A percentile compares a stretch with the other conserved stretches of the same genome.
Conservation (phyloP, 2,797 vertebrate species). For the Spinus pinus region DNA sequence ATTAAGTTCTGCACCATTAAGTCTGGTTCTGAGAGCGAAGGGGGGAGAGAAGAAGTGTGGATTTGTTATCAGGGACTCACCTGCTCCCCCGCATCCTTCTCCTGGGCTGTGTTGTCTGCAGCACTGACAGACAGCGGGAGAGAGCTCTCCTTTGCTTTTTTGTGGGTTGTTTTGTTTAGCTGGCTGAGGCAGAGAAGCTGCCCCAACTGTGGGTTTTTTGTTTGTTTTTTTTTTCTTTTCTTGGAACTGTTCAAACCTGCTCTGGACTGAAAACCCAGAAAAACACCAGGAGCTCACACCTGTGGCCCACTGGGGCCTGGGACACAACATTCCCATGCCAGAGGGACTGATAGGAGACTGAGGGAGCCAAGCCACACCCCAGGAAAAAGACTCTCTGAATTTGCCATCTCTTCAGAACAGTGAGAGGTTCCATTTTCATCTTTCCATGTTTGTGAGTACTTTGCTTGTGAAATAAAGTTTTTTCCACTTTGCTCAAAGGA, state of each 20-base stretch:
- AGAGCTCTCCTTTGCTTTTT: neutral
- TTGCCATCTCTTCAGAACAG: neutral
- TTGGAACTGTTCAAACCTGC: no score
- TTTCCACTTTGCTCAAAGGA: neutral
- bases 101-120: neutral
- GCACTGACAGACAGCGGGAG: rapidly evolving
- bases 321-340: rapidly evolving
- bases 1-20: no score
- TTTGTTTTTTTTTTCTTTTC: neutral
- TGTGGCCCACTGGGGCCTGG: rapidly evolving
- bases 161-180: neutral
- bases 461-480: neutral
- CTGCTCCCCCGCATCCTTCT: rapidly evolving
- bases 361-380: rapidly evolving
- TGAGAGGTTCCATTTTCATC: rapidly evolving
- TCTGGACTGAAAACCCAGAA: neutral
- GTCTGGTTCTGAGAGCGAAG: neutral
- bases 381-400: neutral
- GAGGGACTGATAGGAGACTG: neutral
- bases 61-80: neutral
- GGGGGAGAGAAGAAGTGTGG: rapidly evolving
- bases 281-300: rapidly evolving
- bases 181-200: neutral
- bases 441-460: neutral
- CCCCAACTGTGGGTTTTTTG: neutral